Evolutionary conservation across 2,113 vertebrate genomes (phyloP), one percentile per base, ranked within the genome.

Genomic region (Lipotes vexillifer): DNA sequence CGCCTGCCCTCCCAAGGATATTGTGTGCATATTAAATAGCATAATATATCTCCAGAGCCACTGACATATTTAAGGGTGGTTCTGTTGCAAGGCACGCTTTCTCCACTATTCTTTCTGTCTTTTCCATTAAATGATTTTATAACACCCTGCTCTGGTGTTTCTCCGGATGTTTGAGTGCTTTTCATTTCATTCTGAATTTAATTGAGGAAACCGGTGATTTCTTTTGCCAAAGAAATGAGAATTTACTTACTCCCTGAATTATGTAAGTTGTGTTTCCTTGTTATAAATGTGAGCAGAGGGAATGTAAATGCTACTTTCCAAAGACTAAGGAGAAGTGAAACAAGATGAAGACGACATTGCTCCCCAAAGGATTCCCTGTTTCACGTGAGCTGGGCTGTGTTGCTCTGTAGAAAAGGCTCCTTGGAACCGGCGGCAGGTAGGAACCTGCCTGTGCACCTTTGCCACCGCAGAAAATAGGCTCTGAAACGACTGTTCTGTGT

Each of bases 391-490:
- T 8, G 10, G 27, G 46, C 5, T 23, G 20, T 72, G 8, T 18
- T 71, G 2, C 31, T 94, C 55, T 17, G 3, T 41, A 11, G 68
- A 15, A 84, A 63, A 84, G 31, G 11, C 72, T 96, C 29, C 49
- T 87, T 8, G 21, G 52, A 91, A 52, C 23, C 27, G 49, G 52
- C 15, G 20, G 46, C 1, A 0, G 12, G n/a, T 72, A 27, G 11
- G 59, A 44, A 38, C 59, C 49, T 94, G 77, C 86, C 36, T 3
- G 14, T 46, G 3, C 2, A 1, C 82, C 29, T 8, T 33, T 88
- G 65, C 92, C 36, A 57, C 96, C 3, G 0, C 18, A 44, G 97
- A 96, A 98, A 96, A 97, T 77, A 92, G 90, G 94, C 89, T 93
- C 83, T 5, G 89, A 90, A 96, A 88, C 2, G 1, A 33, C 85